Evolutionary conservation across 2,113 vertebrate species (phyloP).

Genomic region (Gymnarchus niloticus): DNA sequence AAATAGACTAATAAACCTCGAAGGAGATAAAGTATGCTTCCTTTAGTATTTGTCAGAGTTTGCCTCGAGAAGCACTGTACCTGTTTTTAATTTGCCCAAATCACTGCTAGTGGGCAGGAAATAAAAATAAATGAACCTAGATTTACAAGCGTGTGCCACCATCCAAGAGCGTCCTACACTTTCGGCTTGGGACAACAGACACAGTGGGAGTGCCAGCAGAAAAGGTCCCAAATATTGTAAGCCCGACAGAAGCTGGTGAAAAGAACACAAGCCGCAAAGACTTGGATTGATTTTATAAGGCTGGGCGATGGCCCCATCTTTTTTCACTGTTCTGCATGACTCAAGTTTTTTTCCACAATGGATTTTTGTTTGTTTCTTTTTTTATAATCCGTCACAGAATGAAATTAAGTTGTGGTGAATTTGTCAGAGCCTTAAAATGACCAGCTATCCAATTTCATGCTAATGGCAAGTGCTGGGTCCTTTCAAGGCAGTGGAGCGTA

Average conservation of each 20-base stretch:
- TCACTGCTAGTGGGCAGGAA: neutral
- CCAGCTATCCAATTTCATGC: conserved; percentile 12
- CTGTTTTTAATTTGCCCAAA: neutral
- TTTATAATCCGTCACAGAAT: neutral
- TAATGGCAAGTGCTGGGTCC: conserved; percentile 26
- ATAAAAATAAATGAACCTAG: neutral
- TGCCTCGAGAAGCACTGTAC: neutral
- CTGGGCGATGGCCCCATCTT: neutral
- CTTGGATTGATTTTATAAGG: neutral
- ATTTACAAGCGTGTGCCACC: neutral
- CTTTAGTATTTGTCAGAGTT: neutral
- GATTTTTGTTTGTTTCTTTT: conserved; percentile 10
- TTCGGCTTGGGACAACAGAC: neutral
- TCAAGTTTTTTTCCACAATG: neutral
- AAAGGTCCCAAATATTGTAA: neutral
- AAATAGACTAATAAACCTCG: neutral
- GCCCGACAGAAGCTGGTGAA: neutral
- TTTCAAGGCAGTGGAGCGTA: conserved; percentile 19
- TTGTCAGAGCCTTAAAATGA: conserved; percentile 1
- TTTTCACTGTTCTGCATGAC: neutral
- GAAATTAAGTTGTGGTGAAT: neutral
- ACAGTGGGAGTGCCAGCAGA: neutral
- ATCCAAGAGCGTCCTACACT: neutral
- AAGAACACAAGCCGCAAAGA: neutral
- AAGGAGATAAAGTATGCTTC: neutral